phyloP scores from a whole-genome alignment of 2,888 invertebrate genomes.

The Muschampia plurimacula region DNA sequence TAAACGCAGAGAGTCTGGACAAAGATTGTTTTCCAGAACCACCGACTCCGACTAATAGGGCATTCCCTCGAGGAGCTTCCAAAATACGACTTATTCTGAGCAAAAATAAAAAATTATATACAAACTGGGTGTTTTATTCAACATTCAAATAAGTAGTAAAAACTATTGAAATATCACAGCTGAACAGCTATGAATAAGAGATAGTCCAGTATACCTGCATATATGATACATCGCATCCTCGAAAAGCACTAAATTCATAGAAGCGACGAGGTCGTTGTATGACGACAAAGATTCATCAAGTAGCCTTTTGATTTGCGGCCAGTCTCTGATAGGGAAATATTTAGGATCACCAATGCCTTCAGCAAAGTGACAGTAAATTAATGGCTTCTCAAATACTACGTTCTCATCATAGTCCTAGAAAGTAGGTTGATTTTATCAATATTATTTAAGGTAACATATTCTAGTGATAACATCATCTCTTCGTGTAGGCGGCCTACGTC shows the following conservation, averaged over 20 bases:
- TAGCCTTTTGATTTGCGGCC: slow-evolving; percentile 89
- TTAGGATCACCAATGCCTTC: slow-evolving; percentile 96
- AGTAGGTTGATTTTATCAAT: not conserved
- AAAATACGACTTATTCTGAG: slow-evolving; percentile 95
- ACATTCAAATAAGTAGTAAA: not conserved
- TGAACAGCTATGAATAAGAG: too few relatives aligned
- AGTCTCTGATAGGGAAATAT: slow-evolving; percentile 92
- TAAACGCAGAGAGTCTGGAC: slow-evolving; percentile 94
- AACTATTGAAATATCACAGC: not conserved
- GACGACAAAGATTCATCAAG: slow-evolving; percentile 92
- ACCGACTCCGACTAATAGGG: slow-evolving; percentile 96
- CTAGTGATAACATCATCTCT: too few relatives aligned
- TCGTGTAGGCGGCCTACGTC: too few relatives aligned
- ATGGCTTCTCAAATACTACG: slow-evolving; percentile 89
- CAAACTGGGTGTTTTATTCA: not conserved
- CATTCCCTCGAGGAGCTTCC: slow-evolving; percentile 96
- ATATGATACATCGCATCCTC: slow-evolving; percentile 98
- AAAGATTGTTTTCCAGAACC: slow-evolving; percentile 98
- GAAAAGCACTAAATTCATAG: slow-evolving; percentile 97
- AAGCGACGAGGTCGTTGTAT: slow-evolving; percentile 96
- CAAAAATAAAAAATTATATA: not conserved
- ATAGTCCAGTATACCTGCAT: slow-evolving; percentile 84
- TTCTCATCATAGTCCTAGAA: slow-evolving; percentile 90
- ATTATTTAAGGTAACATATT: too few relatives aligned
- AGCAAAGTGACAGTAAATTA: slow-evolving; percentile 97